phyloP scores from a whole-genome alignment of 1,140 invertebrate genomes.

The Microplitis mediator region DNA sequence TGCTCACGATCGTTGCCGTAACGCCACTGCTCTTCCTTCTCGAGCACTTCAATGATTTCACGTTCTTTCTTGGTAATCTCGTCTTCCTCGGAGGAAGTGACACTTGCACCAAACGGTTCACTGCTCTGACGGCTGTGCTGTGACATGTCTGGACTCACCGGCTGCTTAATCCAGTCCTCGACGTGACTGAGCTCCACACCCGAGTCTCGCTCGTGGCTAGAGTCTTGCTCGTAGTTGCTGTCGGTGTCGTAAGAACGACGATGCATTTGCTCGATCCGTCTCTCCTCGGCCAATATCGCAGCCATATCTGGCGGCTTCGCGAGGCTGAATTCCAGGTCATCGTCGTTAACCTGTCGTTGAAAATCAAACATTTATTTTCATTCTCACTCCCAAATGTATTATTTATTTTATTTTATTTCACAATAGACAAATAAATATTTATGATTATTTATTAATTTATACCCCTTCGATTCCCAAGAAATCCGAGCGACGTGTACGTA shows the following conservation, averaged over 20 bases:
- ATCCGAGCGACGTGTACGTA: constrained; percentile 81
- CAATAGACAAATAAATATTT: background rate
- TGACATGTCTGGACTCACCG: constrained; percentile 67
- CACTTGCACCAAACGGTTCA: constrained; percentile 69
- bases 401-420: background rate
- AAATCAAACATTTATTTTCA: no score
- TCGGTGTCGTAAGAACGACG: constrained; percentile 64
- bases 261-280: constrained; percentile 75
- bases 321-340: constrained; percentile 72
- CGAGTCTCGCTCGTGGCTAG: constrained; percentile 69
- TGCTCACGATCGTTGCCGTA: constrained; percentile 54
- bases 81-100: constrained; percentile 74
- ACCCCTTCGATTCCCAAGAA: constrained; percentile 82
- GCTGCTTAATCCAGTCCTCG: constrained; percentile 66
- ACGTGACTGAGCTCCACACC: constrained; percentile 73
- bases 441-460: constrained; percentile 19
- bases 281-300: constrained; percentile 77
- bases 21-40: constrained; percentile 70
- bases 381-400: no score
- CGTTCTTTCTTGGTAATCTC: constrained; percentile 74
- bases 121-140: constrained; percentile 80
- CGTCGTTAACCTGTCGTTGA: constrained; percentile 60
- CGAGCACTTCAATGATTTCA: constrained; percentile 74
- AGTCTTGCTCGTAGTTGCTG: constrained; percentile 61
- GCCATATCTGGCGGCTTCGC: constrained; percentile 81